Conservation (phyloP, 2,888 invertebrate species). For the Hedya salicella region DNA sequence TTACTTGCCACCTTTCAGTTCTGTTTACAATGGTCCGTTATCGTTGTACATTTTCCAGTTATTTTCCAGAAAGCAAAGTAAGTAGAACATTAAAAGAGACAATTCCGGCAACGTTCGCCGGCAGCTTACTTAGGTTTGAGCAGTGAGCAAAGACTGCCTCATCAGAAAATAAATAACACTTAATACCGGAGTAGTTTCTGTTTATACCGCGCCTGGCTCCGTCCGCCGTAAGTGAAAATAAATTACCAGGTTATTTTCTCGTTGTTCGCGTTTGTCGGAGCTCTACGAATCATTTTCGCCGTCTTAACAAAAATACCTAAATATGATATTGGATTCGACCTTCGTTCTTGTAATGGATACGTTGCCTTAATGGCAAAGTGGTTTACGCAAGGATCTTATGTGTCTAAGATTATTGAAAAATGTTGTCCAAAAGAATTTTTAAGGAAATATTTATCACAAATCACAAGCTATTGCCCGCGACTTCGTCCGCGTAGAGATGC, state of each 20-base stretch:
- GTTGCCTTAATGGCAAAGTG: constrained; percentile 31
- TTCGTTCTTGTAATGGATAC: constrained; percentile 33
- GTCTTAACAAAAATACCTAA: constrained; percentile 44
- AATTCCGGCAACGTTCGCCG: not conserved
- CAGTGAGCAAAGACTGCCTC: constrained; percentile 28
- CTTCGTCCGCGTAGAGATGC: too few species aligned
- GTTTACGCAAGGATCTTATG: constrained; percentile 10
- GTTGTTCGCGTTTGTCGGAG: constrained; percentile 44
- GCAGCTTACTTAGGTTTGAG: constrained; percentile 13
- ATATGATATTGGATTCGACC: constrained; percentile 24
- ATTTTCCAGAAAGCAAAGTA: not conserved
- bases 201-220: constrained; percentile 50
- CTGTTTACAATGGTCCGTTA: not conserved
- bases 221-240: constrained; percentile 56
- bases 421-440: not conserved
- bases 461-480: too few species aligned
- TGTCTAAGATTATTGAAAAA: not conserved
- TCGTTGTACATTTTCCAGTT: not conserved
- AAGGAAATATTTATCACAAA: too few species aligned
- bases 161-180: constrained; percentile 48
- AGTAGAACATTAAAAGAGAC: constrained; percentile 5
- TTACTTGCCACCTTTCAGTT: too few species aligned
- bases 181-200: constrained; percentile 54
- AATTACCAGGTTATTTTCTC: constrained; percentile 54
- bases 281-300: constrained; percentile 47